phyloP scores from a whole-genome alignment of 2,113 vertebrate species.

The Progne subis region DNA sequence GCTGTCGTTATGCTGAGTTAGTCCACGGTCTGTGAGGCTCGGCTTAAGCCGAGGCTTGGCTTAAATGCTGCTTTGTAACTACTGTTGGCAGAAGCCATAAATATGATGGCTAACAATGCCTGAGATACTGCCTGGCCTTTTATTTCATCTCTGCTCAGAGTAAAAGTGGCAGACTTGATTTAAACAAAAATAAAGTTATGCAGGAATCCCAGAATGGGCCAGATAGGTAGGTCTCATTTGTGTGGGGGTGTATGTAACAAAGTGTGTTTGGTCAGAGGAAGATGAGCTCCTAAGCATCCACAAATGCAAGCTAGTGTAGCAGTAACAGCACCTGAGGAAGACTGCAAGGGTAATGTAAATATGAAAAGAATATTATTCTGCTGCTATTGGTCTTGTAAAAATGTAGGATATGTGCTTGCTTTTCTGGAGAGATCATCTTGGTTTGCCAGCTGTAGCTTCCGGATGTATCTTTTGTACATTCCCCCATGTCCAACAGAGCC shows the following conservation, averaged over 20 bases:
- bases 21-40: background rate
- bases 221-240: background rate
- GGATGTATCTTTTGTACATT: background rate
- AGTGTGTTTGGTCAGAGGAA: background rate
- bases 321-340: background rate
- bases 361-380: background rate
- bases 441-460: background rate
- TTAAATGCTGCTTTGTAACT: background rate
- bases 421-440: background rate
- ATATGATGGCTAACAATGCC: background rate
- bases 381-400: background rate
- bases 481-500: background rate
- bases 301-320: background rate
- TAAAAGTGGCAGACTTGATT: background rate
- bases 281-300: background rate
- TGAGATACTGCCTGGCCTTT: background rate
- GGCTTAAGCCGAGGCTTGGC: background rate
- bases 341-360: background rate
- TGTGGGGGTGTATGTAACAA: background rate
- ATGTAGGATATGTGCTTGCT: background rate
- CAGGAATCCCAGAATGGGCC: background rate
- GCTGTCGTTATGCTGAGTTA: accelerated
- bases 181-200: background rate
- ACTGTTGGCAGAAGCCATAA: background rate
- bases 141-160: background rate